Conservation (phyloP, 2,797 vertebrate genomes). For the Trachurus trachurus region DNA sequence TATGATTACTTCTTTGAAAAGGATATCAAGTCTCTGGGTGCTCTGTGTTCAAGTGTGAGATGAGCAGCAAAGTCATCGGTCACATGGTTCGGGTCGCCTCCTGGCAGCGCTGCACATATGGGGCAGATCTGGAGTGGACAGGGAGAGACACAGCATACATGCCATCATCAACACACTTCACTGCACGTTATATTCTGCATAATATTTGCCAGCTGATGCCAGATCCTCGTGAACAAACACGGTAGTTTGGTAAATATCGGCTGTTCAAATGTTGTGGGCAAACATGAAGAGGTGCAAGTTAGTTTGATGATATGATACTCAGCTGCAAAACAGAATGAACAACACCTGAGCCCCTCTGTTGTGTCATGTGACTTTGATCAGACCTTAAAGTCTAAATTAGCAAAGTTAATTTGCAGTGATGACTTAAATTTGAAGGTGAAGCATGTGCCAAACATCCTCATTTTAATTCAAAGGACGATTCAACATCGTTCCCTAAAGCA, state of each 20-base stretch:
- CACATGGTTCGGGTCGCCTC: slow-evolving; percentile 99
- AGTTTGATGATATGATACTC: background rate
- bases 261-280: background rate
- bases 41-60: slow-evolving; percentile 99
- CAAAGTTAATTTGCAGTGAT: background rate
- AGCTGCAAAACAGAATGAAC: background rate
- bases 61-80: slow-evolving; percentile 99
- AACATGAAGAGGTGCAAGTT: background rate
- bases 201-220: slow-evolving; percentile 1
- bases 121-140: slow-evolving; percentile 93
- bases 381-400: background rate
- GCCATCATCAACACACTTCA: slow-evolving; percentile 28
- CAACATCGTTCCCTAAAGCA: background rate
- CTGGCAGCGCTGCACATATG: slow-evolving; percentile 98
- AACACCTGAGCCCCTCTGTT: background rate
- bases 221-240: slow-evolving; percentile 26
- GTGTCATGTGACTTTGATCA: background rate
- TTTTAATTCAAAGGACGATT: background rate
- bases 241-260: slow-evolving; percentile 12
- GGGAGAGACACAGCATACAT: background rate
- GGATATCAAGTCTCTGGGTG: slow-evolving; percentile 99
- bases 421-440: background rate
- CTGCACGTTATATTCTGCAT: slow-evolving; percentile 1
- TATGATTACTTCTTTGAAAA: slow-evolving; percentile 76
- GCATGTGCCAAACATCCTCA: background rate